Base-by-base conservation (phyloP, 64 coral and sea anemone species). In the Stichodactyla mertensii region DNA sequence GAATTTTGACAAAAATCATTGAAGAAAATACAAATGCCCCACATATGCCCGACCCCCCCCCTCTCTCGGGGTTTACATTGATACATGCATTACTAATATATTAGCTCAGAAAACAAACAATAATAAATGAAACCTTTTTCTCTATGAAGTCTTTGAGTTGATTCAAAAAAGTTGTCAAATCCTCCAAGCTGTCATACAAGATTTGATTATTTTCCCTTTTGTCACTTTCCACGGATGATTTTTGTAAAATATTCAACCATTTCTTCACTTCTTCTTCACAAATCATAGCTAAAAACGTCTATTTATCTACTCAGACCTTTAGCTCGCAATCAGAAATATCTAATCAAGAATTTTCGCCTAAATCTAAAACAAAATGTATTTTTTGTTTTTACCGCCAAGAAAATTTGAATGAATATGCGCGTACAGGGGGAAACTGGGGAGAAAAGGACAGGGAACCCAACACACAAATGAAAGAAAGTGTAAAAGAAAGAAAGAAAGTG, bases 231-330 rank as follows among this genome's bases (percentile, higher is more conserved):
- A 61, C 52, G 0, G 12, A 23, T 58, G 83, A 94, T 85, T 67
- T 83, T 8, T 80, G 66, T n/a, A 55, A 69, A 22, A 85, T 56
- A 45, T 70, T 86, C 83, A 93, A 57, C 94, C 94, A 96, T 77
- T 64, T 93, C 15, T 88, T 90, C 7, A 96, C 79, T 18, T 83
- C 82, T 19, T 45, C 58, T 82, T 96, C 94, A 27, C 58, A 64
- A 11, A 90, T 22, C n/a, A 64, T 89, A 2, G 52, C 69, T 4
- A 74, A 0, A 6, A 31, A 19, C 12, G 9, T 31, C 23, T 31
- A 2, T 31, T 74, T 31, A 36, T 74, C 69, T 74, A 28, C 7
- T 11, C 22, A 74, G 69, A 6, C 18, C 62, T 20, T 66, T 66
- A 66, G 16, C 12, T 45, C 1, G 36, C 36, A 45, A 45, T 45